Conservation (phyloP, 2,888 invertebrate species). For the Tanytarsus gracilentus region DNA sequence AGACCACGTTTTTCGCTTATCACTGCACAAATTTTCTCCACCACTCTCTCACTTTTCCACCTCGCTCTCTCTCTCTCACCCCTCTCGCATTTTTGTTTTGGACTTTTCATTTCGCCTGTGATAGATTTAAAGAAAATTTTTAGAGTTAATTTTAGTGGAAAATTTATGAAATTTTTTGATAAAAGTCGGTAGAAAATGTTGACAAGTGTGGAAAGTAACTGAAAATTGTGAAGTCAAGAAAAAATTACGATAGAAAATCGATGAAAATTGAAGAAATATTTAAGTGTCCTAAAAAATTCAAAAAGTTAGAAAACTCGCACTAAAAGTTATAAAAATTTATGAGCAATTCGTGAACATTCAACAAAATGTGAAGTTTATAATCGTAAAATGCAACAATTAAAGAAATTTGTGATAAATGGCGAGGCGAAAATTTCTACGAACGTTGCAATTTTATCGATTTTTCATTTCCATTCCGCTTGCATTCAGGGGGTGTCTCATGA, state of each 20-base stretch:
- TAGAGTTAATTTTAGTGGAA: not conserved
- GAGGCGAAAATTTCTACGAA: not conserved
- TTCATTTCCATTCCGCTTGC: constrained; percentile 20
- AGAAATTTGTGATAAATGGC: not conserved
- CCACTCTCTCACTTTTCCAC: constrained; percentile 11
- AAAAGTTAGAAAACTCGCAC: too few species aligned
- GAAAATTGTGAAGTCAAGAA: not conserved
- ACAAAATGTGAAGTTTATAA: not conserved
- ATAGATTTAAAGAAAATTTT: constrained; percentile 19
- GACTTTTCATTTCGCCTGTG: constrained; percentile 16
- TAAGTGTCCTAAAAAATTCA: too few species aligned
- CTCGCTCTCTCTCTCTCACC: too few species aligned
- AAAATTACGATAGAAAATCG: not conserved
- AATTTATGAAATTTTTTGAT: not conserved
- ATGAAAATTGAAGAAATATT: not conserved
- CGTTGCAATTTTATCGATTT: constrained; percentile 29
- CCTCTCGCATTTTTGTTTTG: constrained; percentile 5
- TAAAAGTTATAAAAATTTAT: too few species aligned
- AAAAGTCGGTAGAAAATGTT: not conserved
- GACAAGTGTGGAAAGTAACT: not conserved
- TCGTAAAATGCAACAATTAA: constrained; percentile 2
- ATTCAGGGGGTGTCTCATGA: constrained; percentile 9
- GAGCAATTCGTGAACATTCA: not conserved
- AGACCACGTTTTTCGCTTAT: constrained; percentile 28
- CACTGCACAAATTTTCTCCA: constrained; percentile 13